A percentile compares a stretch with the other conserved stretches of the same genome.
Evolutionary conservation across 1,140 invertebrate species (phyloP).

Genomic region (Heliconius himera): DNA sequence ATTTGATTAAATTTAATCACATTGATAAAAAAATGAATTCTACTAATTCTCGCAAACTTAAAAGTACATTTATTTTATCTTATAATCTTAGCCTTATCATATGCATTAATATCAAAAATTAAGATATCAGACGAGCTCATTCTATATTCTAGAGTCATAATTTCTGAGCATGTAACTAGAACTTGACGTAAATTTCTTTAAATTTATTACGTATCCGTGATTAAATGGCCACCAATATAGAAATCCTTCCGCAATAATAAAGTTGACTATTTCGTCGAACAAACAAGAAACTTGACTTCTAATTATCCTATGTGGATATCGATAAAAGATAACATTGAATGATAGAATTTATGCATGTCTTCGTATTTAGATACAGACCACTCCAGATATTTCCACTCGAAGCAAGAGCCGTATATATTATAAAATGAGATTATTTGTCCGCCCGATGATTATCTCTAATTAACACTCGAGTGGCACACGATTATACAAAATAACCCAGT

Average conservation of each 20-base stretch:
- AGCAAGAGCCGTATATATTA: slow-evolving; percentile 61
- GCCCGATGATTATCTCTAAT: slow-evolving; percentile 72
- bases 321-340: slow-evolving; percentile 48
- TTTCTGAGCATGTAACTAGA: neutral
- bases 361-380: slow-evolving; percentile 52
- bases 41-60: neutral
- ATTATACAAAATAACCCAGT: slow-evolving; percentile 77
- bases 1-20: slow-evolving; percentile 13
- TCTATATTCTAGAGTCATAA: neutral
- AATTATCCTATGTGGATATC: slow-evolving; percentile 46
- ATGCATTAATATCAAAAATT: neutral
- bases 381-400: slow-evolving; percentile 67
- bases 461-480: slow-evolving; percentile 67
- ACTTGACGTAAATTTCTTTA: neutral
- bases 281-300: slow-evolving; percentile 10
- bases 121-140: neutral
- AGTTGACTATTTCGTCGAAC: neutral
- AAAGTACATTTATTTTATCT: slow-evolving; percentile 10
- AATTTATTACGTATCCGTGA: neutral
- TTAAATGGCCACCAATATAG: neutral
- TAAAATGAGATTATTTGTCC: slow-evolving; percentile 67
- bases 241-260: neutral
- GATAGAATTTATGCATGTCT: slow-evolving; percentile 46
- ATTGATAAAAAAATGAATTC: slow-evolving; percentile 4
- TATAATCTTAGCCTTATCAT: slow-evolving; percentile 3